Conservation (phyloP, 2,113 vertebrate genomes). For the Gymnarchus niloticus region DNA sequence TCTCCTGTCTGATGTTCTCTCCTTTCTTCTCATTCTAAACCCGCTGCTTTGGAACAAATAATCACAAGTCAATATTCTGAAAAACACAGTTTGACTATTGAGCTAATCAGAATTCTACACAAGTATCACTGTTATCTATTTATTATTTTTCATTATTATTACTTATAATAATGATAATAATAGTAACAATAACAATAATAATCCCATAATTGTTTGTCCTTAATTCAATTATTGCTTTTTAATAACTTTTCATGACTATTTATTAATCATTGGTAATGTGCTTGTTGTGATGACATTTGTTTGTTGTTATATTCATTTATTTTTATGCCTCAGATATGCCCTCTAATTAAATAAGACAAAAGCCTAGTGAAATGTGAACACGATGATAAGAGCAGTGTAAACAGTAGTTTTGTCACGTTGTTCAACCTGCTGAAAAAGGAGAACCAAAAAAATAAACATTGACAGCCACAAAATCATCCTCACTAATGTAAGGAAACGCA, state of each 20-base stretch:
- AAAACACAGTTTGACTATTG: background rate
- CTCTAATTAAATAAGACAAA: too few relatives aligned
- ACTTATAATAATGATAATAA: background rate
- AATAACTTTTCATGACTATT: too few relatives aligned
- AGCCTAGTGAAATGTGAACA: too few relatives aligned
- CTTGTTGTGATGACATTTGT: too few relatives aligned
- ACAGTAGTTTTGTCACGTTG: background rate
- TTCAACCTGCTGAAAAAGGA: background rate
- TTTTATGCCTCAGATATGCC: too few relatives aligned
- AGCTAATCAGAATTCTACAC: background rate
- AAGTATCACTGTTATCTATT: background rate
- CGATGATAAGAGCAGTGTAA: too few relatives aligned
- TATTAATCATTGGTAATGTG: too few relatives aligned
- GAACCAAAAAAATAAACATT: background rate
- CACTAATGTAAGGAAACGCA: background rate
- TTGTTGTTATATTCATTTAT: too few relatives aligned
- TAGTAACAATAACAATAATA: too few relatives aligned
- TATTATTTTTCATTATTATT: background rate
- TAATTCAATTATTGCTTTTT: background rate
- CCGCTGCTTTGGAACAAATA: background rate
- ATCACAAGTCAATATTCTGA: background rate
- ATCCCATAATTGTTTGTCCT: too few relatives aligned
- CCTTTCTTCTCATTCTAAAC: background rate
- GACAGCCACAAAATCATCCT: background rate
- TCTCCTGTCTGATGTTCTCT: background rate